Base-by-base conservation (phyloP, 2,888 invertebrate genomes). In the Drosophila crucigera region DNA sequence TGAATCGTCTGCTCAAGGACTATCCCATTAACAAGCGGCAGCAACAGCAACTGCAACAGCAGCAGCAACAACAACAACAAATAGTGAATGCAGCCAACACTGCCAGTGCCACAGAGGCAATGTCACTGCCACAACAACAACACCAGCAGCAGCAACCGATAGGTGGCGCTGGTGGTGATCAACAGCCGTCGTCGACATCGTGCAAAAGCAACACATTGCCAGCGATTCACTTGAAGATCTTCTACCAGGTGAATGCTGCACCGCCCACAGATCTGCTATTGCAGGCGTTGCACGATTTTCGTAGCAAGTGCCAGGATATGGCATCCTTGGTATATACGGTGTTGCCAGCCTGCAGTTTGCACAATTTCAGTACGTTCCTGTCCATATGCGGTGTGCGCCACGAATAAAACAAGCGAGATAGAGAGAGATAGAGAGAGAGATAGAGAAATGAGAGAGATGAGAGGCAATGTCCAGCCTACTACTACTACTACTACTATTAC, bases 351-450 rank as follows among this genome's bases (percentile, higher is more conserved):
- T 95, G 95, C 80, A 96, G 96, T 92, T 94, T 97, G 90, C 96
- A 97, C 94, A 96, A 96, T 94, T 96, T 96, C 81, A 96, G 96
- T 94, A 97, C 97, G 89, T 97, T 97, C 94, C 94, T 97, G 83
- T 97, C 97, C 76, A 95, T 97, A 92, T 96, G 96, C 94, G 97
- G 97, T 28, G 95, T 97, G 81, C 94, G 97, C 85, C 96, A 97
- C 92, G 96, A 96, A 91, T 96, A 93, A 84, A 33, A 14, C 0
- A 7, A 16, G 31, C 35, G 11, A 53, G 28, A 60, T 25, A 68
- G 41, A 50, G 35, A 63, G 4, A 35, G 16, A 37, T 2, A 33
- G 28, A 55, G 65, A 55, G 43, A 58, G 39, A 66, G 60, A 59
- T 35, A 50, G 43, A 67, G 37, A 63, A 43, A 43, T 43, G n/a